These are phyloP conservation scores for Ptychoptera albimana DNA, from an alignment of 2,888 invertebrate genomes.

Conservation along the genomic window DNA sequence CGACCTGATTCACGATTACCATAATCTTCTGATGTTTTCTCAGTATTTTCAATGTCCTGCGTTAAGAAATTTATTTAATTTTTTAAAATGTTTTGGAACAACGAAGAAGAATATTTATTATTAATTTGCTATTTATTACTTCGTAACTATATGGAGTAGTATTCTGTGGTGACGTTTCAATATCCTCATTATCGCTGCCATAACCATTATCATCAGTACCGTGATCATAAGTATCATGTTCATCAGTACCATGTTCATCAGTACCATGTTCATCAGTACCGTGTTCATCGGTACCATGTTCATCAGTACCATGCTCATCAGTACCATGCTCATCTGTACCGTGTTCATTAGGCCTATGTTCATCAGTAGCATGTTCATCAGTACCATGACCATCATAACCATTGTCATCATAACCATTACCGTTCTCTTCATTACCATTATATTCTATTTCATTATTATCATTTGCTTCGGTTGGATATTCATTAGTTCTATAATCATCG, in stretches of 20 bases:
- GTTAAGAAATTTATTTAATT: no score
- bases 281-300: background rate
- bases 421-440: background rate
- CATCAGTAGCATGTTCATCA: background rate
- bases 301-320: background rate
- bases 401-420: background rate
- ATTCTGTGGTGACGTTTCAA: background rate
- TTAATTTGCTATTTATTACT: no score
- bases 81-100: no score
- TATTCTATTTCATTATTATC: background rate
- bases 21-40: no score
- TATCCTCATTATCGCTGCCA: background rate
- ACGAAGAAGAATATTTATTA: no score
- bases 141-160: background rate
- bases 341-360: background rate
- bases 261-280: background rate
- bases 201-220: background rate
- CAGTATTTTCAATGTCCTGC: no score
- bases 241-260: background rate
- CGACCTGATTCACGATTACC: no score
- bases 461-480: background rate
- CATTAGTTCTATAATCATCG: no score
- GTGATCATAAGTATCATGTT: background rate
- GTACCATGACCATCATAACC: background rate
- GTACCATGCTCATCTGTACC: background rate